These are phyloP conservation scores for Campaea margaritaria DNA, from an alignment of 2,888 invertebrate species.

Conservation along the genomic window DNA sequence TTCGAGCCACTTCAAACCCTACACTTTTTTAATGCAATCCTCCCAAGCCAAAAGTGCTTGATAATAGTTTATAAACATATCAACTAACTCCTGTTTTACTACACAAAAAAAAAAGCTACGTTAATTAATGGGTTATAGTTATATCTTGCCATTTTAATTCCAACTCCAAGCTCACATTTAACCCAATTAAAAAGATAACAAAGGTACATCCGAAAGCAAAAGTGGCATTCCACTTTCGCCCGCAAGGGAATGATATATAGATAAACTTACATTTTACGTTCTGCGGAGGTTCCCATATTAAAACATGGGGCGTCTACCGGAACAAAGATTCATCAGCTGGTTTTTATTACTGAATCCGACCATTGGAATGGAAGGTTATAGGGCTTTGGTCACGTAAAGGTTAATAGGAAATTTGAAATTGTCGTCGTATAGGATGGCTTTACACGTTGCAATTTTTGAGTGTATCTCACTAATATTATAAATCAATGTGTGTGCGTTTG, in stretches of 20 bases:
- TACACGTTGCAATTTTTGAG: neutral
- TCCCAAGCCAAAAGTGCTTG: too few species aligned
- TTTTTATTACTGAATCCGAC: constrained; percentile 52
- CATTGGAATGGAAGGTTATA: constrained; percentile 36
- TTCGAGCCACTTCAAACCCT: too few species aligned
- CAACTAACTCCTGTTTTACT: too few species aligned
- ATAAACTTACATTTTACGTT: constrained; percentile 60
- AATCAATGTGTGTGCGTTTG: too few species aligned
- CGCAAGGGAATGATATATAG: constrained; percentile 38
- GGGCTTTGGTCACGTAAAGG: constrained; percentile 11
- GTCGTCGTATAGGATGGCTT: neutral
- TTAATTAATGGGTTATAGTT: too few species aligned
- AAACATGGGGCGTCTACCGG: constrained; percentile 56
- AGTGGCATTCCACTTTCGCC: constrained; percentile 64
- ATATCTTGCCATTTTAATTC: too few species aligned
- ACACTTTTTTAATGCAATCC: too few species aligned
- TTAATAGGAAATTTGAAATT: neutral
- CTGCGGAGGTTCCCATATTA: constrained; percentile 57
- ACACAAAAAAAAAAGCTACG: too few species aligned
- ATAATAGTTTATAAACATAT: too few species aligned
- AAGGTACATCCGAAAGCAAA: constrained; percentile 55
- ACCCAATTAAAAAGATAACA: constrained; percentile 36
- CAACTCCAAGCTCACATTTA: constrained; percentile 4
- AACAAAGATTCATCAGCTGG: constrained; percentile 68
- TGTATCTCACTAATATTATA: neutral